Conservation (phyloP, 2,888 invertebrate species). For the Acholoe squamosa region DNA sequence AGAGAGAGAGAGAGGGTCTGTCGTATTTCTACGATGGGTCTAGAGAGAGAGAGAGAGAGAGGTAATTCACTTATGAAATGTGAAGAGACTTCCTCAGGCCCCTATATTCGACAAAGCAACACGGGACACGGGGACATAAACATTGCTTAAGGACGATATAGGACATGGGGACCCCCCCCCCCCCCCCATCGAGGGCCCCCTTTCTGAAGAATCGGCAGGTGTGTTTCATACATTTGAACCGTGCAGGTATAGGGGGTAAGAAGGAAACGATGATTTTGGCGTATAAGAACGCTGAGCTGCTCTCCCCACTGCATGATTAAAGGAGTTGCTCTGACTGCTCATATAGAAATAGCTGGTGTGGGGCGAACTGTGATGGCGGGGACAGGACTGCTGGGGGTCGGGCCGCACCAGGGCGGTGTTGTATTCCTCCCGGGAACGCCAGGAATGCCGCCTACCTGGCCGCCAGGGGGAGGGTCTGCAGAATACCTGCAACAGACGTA, state of each 20-base stretch:
- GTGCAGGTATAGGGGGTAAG: not conserved
- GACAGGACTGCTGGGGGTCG: not conserved
- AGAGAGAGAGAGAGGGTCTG: no score
- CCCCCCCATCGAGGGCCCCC: no score
- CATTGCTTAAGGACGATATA: no score
- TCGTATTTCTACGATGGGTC: no score
- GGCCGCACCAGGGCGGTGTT: conserved; percentile 25
- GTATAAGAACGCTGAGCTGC: not conserved
- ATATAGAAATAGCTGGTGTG: not conserved
- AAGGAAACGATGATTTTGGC: not conserved
- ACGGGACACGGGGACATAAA: no score
- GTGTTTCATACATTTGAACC: not conserved
- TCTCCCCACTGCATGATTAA: not conserved
- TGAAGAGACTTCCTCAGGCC: no score
- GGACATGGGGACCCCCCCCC: no score
- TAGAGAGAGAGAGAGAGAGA: no score
- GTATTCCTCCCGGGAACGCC: not conserved
- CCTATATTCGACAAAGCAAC: no score
- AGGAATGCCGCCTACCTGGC: conserved; percentile 17
- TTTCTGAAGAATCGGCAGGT: not conserved
- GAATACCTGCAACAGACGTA: not conserved
- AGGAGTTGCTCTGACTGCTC: not conserved
- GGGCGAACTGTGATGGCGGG: conserved; percentile 21
- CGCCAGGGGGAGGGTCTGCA: not conserved
- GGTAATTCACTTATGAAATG: no score